Base-by-base conservation (phyloP, 2,113 vertebrate genomes). In the Salvelinus fontinalis region DNA sequence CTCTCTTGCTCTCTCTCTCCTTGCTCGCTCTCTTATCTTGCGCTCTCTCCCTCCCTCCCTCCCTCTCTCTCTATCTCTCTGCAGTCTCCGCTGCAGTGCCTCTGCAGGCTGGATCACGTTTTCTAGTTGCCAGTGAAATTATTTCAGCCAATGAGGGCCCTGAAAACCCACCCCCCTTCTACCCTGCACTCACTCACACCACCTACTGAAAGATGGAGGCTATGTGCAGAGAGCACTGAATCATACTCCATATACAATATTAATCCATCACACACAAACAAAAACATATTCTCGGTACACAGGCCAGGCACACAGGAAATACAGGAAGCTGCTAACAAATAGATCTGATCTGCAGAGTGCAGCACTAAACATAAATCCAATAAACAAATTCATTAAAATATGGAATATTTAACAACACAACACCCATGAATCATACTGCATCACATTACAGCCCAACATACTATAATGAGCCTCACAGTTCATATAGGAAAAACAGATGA, bases 81-180 rank as follows among this genome's bases (percentile, higher is more conserved):
- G 92, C 92, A 92, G 90, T 88, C 84, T 87, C 85, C 86, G 91
- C 92, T 93, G 92, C 92, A 93, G 92, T 94, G 88, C 90, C 91
- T 92, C 90, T 93, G 92, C 92, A 93, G 90, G 86, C 91, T 86
- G 87, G 77, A 90, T 92, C 90, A 90, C 82, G 83, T 84, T 89
- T 88, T 88, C 79, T 87, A 84, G 79, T 85, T 79, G 81, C 89
- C 86, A 87, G 84, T 89, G 86, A 90, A 89, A 89, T 86, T 75
- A 83, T 85, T 83, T 79, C 79, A 91, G 75, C 93, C 93, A 92
- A 91, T 92, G 87, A 85, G 84, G 59, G 81, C 70, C 74, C 65
- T 60, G 76, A 73, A 70, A 57, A 75, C 24, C 26, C 31, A 60
- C 64, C 34, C 62, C 70, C 68, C 65, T 44, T 66, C 70, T 11